Base-by-base conservation (phyloP, 1,140 invertebrate species). In the Daktulosphaira vitifoliae region DNA sequence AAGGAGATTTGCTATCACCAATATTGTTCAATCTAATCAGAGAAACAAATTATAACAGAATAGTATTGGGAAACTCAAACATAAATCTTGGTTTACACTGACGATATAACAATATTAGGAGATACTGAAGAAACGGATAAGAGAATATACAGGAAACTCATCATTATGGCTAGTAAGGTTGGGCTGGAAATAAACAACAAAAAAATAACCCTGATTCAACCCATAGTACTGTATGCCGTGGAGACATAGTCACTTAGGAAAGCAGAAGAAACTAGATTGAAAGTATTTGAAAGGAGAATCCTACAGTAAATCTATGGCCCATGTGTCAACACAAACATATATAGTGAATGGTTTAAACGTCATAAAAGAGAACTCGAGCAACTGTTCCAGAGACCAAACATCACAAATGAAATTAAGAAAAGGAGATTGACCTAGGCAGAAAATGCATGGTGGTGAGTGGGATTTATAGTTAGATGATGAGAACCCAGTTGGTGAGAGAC, bases 251-350 rank as follows among this genome's bases (percentile, higher is more conserved):
- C 48, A 50, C 15, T 50, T 26, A 26, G 22, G 48, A 50, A 50
- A 50, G 23, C 48, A 50, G 48, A 50, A 50, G 48, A 50, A 50
- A 50, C 48, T 2, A 50, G 48, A 26, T 7, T 50, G 26, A 50
- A 26, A 50, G 15, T 50, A 50, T 26, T 50, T 50, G 23, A 50
- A 26, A 50, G 23, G 23, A 50, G 48, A 26, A 50, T 50, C 38
- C 13, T 42, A 42, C 38, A n/a, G 38, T 15, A 42, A 42, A 42
- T 42, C 38, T 42, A 42, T 13, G 5, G 38, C 38, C 38, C 38
- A 42, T 42, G 38, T n/a, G 4, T 42, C 13, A n/a, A 42, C 38
- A 42, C 38, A 42, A 42, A 42, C 38, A 42, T n/a, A 42, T n/a
- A n/a, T n/a, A 15, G 38, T 42, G 3, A 42, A 42, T 42, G 13